Percentiles rank a stretch among this genome's conserved stretches.
phyloP scores from a whole-genome alignment of 92 coral and sea anemone genomes.

The Actinostola sp. region DNA sequence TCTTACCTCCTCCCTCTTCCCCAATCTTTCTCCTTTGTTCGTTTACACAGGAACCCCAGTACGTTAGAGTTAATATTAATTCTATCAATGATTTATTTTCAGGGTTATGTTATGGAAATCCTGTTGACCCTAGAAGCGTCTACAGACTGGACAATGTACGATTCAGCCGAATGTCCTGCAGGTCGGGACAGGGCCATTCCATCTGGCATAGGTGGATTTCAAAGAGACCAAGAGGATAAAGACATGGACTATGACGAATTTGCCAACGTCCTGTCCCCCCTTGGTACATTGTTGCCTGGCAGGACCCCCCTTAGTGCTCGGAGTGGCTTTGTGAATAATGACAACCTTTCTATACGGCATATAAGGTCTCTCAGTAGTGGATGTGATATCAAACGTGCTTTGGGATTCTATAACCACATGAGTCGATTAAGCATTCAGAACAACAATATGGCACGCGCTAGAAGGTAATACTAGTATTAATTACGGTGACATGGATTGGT shows the following conservation, averaged over 20 bases:
- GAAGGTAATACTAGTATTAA: conserved; percentile 59
- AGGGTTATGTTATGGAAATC: conserved; percentile 99
- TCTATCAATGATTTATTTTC: not conserved
- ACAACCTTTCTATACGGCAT: conserved; percentile 58
- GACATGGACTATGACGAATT: conserved; percentile 65
- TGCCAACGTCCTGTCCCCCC: conserved; percentile 55
- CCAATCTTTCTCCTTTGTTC: not conserved
- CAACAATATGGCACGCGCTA: conserved; percentile 68
- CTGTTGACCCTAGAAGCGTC: conserved; percentile 88
- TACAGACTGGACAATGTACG: conserved; percentile 82
- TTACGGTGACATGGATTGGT: not conserved
- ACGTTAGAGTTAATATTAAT: too few relatives aligned
- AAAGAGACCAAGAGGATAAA: conserved; percentile 59
- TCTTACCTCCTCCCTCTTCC: too few relatives aligned
- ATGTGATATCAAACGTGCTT: conserved; percentile 78
- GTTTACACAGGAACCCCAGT: too few relatives aligned
- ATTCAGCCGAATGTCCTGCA: conserved; percentile 44
- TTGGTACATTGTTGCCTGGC: conserved; percentile 57
- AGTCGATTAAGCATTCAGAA: conserved; percentile 69
- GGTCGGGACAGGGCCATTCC: conserved; percentile 62
- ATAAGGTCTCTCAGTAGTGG: conserved; percentile 92
- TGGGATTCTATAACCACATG: conserved; percentile 61
- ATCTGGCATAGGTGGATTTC: conserved; percentile 26
- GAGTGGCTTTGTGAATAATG: conserved; percentile 12
- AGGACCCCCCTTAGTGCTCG: conserved; percentile 62